Evolutionary conservation across 2,797 vertebrate genomes (phyloP).

Genomic region (Strix occidentalis): DNA sequence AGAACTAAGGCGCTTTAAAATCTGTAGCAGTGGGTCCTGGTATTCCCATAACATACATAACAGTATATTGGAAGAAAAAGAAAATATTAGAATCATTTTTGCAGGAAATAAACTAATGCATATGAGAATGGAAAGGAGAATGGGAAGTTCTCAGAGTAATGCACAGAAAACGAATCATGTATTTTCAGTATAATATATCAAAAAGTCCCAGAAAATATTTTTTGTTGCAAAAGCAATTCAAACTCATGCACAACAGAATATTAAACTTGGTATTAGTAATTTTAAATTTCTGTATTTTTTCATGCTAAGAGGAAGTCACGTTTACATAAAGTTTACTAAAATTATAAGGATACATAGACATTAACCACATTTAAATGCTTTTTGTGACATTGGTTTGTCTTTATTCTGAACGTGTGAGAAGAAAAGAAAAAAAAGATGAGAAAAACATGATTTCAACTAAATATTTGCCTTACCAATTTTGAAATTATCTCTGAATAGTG

Average conservation of each 20-base stretch:
- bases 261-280: background rate
- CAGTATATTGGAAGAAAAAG: background rate
- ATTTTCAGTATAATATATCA: background rate
- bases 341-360: background rate
- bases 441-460: background rate
- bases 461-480: background rate
- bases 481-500: background rate
- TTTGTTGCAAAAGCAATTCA: background rate
- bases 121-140: background rate
- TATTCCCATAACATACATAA: background rate
- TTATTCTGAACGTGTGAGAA: background rate
- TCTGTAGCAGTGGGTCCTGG: background rate
- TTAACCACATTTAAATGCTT: background rate
- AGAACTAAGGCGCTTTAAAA: background rate
- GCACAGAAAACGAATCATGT: background rate
- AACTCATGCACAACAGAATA: background rate
- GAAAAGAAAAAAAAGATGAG: background rate
- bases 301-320: background rate
- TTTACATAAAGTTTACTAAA: background rate
- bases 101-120: background rate
- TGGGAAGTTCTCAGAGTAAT: background rate
- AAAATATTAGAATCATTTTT: background rate
- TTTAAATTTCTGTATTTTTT: background rate
- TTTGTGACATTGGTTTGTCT: background rate
- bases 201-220: background rate